phyloP scores from a whole-genome alignment of 1,140 invertebrate species.

The Drosophila pectinifera region DNA sequence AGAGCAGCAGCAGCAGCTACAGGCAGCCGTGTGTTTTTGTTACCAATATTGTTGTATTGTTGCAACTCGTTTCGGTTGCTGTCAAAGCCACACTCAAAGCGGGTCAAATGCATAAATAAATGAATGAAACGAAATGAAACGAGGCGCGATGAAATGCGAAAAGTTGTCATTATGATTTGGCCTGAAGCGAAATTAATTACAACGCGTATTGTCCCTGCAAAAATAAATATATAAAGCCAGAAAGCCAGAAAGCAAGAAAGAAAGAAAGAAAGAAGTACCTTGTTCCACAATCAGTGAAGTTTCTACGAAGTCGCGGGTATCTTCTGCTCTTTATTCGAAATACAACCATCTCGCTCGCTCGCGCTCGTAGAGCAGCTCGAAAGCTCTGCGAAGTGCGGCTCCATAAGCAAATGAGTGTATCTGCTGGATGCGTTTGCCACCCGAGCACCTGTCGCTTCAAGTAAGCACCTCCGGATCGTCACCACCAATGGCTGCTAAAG shows the following conservation, averaged over 20 bases:
- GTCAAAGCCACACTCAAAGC: constrained; percentile 65
- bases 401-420: constrained; percentile 38
- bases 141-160: constrained; percentile 50
- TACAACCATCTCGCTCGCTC: constrained; percentile 60
- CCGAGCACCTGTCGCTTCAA: constrained; percentile 58
- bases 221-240: constrained; percentile 5
- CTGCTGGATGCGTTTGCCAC: constrained; percentile 40
- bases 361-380: constrained; percentile 17
- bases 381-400: constrained; percentile 54
- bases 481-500: constrained; percentile 75
- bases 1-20: constrained; percentile 2
- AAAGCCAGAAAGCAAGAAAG: no score
- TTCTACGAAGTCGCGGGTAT: constrained; percentile 28
- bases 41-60: constrained; percentile 36
- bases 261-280: constrained; percentile 4
- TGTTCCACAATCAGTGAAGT: constrained; percentile 40
- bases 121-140: constrained; percentile 57
- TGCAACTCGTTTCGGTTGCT: constrained; percentile 61
- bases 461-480: constrained; percentile 20
- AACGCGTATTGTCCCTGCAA: constrained; percentile 40
- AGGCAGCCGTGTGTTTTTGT: constrained; percentile 23
- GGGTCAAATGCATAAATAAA: constrained; percentile 78
- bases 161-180: constrained; percentile 43
- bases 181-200: constrained; percentile 51
- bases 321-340: constrained; percentile 32